Evolutionary conservation across 2,113 vertebrate genomes (phyloP).

Genomic region (Catharus fuscescens): DNA sequence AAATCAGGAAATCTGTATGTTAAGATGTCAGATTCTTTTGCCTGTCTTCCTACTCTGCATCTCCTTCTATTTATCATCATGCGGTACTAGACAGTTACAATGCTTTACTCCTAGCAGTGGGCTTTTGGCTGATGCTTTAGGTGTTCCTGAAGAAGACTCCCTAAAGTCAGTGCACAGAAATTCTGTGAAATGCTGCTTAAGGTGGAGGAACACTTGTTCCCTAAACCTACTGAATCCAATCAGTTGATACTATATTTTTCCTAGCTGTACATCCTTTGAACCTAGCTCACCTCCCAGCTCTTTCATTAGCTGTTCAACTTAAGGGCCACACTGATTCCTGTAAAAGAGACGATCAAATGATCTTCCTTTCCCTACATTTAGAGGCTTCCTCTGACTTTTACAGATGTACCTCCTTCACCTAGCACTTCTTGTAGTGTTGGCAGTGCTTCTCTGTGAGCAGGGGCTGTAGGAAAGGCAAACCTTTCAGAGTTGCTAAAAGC

Average conservation of each 20-base stretch:
- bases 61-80: not conserved
- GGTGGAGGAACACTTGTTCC: not conserved
- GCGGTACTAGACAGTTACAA: not conserved
- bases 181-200: not conserved
- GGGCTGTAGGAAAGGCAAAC: not conserved
- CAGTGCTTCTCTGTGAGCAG: not conserved
- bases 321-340: not conserved
- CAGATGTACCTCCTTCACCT: not conserved
- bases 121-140: not conserved
- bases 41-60: not conserved
- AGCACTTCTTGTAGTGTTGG: not conserved
- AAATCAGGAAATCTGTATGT: not conserved
- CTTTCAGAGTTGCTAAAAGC: not conserved
- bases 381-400: not conserved
- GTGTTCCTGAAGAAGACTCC: not conserved
- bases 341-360: not conserved
- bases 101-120: not conserved
- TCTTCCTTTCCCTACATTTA: not conserved
- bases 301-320: not conserved
- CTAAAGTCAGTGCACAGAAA: not conserved
- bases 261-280: not conserved
- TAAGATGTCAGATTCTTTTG: not conserved
- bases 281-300: not conserved
- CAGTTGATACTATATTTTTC: not conserved
- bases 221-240: not conserved